Evolutionary conservation across 2,113 vertebrate species (phyloP), one percentile per base, ranked within the genome.

Genomic region (Xenotilapia longispinis): DNA sequence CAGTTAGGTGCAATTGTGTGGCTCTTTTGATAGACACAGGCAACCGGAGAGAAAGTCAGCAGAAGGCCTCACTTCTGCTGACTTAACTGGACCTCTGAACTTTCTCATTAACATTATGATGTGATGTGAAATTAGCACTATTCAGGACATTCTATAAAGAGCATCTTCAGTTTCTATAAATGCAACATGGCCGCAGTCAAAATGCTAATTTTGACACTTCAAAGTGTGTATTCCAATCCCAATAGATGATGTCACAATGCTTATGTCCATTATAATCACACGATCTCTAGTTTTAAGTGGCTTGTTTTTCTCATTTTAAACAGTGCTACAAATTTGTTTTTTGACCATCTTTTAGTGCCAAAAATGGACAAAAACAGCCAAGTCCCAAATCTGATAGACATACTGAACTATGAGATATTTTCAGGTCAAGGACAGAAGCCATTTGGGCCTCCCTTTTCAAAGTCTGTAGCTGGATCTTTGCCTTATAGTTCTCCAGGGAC

Each of bases 391-490:
- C 21, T 38, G 55, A 86, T 9, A 4, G 21, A 75, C 21, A 68
- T 10, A 6, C 23, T 7, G 53, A 28, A 31, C 17, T 21, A 6
- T 81, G 7, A 13, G 47, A 58, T 84, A 79, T 89, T 91, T 92
- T 54, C 81, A 87, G 86, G 91, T 92, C 91, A 93, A 91, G 88
- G 88, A 84, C 81, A 88, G 84, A 65, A 57, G 38, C 7, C 79
- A 26, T 15, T 38, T 4, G 54, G 79, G n/a, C 33, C 23, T 26
- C 78, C 28, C 40, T n/a, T 49, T 58, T 51, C 28, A 55, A 78
- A 65, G 83, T 80, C 73, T 88, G 81, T n/a, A 13, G 45, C 80
- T 90, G 88, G 85, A 90, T 89, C 70, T 89, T 79, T 90, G 88
- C 88, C 91, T 84, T 12, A 0, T 38, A 17, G 28, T 38, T 84